Evolutionary conservation across 2,888 invertebrate genomes (phyloP).

Genomic region (Drosophila greeni): DNA sequence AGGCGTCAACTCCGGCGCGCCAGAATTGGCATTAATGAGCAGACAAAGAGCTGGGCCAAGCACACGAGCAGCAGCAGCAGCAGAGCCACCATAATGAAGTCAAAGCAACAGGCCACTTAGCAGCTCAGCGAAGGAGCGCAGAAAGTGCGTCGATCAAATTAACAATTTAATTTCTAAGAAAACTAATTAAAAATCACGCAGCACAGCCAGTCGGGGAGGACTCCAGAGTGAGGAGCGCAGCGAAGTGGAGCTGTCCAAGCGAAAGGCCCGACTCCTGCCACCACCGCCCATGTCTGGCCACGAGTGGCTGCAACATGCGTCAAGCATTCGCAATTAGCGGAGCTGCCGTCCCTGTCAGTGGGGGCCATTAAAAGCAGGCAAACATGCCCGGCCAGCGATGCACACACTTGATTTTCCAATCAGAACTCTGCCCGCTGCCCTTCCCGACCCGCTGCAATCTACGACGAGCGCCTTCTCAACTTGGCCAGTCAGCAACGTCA

Average conservation of each 20-base stretch:
- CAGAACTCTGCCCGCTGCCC: constrained; percentile 48
- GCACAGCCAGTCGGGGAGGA: constrained; percentile 49
- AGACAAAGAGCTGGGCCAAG: constrained; percentile 61
- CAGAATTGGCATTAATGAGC: constrained; percentile 75
- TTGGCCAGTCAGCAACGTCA: constrained; percentile 54
- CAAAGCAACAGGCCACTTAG: constrained; percentile 61
- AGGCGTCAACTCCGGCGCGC: constrained; percentile 72
- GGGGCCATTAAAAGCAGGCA: constrained; percentile 70
- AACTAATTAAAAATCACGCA: constrained; percentile 77
- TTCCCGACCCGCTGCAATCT: constrained; percentile 20
- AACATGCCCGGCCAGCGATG: constrained; percentile 49
- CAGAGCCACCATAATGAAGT: constrained; percentile 38
- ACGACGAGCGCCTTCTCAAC: constrained; percentile 33
- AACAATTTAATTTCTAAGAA: constrained; percentile 78
- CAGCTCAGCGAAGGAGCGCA: constrained; percentile 47
- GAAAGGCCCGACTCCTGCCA: constrained; percentile 44
- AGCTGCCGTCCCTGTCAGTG: constrained; percentile 63
- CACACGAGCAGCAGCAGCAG: constrained; percentile 2
- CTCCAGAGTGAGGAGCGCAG: constrained; percentile 45
- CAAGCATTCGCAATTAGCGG: constrained; percentile 73
- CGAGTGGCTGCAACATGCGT: constrained; percentile 72
- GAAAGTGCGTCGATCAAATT: constrained; percentile 75
- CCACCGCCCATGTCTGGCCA: constrained; percentile 53
- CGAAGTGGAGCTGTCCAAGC: constrained; percentile 61
- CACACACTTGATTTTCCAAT: constrained; percentile 70